Evolutionary conservation across 2,113 vertebrate species (phyloP).

Genomic region (Nothoprocta pentlandii): DNA sequence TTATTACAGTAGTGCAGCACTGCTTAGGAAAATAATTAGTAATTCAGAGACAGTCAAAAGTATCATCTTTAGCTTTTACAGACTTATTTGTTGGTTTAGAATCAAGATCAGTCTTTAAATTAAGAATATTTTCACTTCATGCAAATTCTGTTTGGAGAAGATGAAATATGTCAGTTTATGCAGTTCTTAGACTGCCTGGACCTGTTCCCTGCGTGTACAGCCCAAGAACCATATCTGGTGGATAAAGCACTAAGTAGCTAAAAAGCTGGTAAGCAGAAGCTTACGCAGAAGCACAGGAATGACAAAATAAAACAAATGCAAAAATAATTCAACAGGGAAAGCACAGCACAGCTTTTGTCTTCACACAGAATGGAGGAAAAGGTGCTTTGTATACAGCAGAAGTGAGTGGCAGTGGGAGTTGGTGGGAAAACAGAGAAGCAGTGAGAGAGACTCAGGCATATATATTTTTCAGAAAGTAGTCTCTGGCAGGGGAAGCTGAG

Average conservation of each 20-base stretch:
- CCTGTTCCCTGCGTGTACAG: not conserved
- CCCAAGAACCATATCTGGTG: not conserved
- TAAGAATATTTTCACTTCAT: not conserved
- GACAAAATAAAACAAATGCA: too few species aligned
- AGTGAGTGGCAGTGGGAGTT: not conserved
- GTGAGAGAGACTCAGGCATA: not conserved
- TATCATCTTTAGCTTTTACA: not conserved
- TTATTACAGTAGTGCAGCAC: not conserved
- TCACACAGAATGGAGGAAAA: not conserved
- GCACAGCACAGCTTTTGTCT: not conserved
- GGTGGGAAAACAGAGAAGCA: not conserved
- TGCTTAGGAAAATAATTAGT: not conserved
- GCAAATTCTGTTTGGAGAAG: not conserved
- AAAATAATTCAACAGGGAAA: not conserved
- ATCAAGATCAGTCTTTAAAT: not conserved
- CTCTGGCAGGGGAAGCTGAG: not conserved
- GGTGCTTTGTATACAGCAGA: not conserved
- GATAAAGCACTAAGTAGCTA: not conserved
- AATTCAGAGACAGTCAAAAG: too few species aligned
- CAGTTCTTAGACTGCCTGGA: not conserved
- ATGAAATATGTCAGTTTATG: not conserved
- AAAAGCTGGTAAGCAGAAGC: not conserved
- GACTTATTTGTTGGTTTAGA: not conserved
- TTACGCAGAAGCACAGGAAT: not conserved
- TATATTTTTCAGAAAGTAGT: not conserved